A percentile compares a stretch with the other conserved stretches of the same genome.
phyloP scores from a whole-genome alignment of 2,113 vertebrate genomes.

The crab-eating macaque (Macaca fascicularis) region DNA sequence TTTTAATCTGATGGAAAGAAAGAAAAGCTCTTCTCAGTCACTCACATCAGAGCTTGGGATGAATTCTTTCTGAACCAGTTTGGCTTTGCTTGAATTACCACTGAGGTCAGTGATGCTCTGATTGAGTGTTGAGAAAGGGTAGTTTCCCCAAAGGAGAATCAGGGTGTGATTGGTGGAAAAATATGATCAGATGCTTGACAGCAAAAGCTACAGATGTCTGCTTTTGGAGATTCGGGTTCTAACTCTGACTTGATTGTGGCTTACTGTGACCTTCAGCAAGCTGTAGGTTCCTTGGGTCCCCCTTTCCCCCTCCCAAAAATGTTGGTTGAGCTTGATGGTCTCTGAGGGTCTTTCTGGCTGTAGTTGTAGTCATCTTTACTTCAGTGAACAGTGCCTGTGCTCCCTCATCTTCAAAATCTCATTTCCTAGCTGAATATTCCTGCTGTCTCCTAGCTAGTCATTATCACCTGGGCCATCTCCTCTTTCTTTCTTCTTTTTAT shows the following conservation, averaged over 20 bases:
- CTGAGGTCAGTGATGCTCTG: not conserved
- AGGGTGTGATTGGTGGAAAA: not conserved
- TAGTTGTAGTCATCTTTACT: not conserved
- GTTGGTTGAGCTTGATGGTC: not conserved
- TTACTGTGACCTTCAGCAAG: not conserved
- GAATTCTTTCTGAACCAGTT: not conserved
- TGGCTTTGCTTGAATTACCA: not conserved
- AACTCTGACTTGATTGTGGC: not conserved
- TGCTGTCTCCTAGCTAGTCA: not conserved
- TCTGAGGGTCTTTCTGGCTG: not conserved
- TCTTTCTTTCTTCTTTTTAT: not conserved
- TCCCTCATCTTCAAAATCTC: not conserved
- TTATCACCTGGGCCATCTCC: not conserved
- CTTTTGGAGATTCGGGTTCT: not conserved
- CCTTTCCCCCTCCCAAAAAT: not conserved
- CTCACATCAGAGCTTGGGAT: not conserved
- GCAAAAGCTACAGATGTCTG: not conserved
- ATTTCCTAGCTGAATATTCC: not conserved
- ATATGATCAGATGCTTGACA: not conserved
- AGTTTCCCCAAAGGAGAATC: not conserved
- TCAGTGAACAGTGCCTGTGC: not conserved
- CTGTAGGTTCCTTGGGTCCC: not conserved
- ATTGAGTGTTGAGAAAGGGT: constrained; percentile 3
- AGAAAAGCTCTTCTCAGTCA: not conserved
- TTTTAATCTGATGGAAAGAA: not conserved